Evolutionary conservation across 1,140 invertebrate species (phyloP), one percentile per base, ranked within the genome.

Genomic region (Formica exsecta): DNA sequence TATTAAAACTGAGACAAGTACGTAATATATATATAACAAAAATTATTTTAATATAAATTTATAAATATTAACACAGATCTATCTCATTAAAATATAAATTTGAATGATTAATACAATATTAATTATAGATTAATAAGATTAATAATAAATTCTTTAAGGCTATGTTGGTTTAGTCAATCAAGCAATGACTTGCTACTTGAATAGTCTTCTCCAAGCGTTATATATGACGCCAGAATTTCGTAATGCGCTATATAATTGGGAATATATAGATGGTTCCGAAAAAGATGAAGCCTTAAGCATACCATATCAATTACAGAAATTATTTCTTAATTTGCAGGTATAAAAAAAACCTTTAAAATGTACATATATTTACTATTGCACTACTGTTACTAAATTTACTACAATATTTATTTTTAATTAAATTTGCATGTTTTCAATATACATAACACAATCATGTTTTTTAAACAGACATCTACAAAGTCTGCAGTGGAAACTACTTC

Each of bases 161-260:
- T 98, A 98, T 95, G 98, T 98, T 9, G 98, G 98, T 54, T 95
- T 99, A 48, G 98, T 99, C 0, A 99, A 99, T 94, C 98, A 98
- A 94, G 98, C 98, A 1, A 99, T 99, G 98, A 99, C 98, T 0
- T 99, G 98, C 93, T 99, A 99, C 93, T 95, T 99, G 16, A 99
- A 99, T 93, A 98, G 98, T 95, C 95, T 99, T 36, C 95, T 99
- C 1, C 98, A 99, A 95, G 97, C 98, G 1, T 95, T 99, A 2
- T 99, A 96, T 91, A 99, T 99, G 98, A 99, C 98, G 5, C 98
- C 98, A n/a, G 98, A 99, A 94, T 99, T 99, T 93, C 95, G 98
- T 51, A 99, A 99, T 95, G 97, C 98, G 2, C 94, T 99, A 8
- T 99, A 99, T 92, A 97, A 97, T 89, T 98, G 98, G 97, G 96